These are phyloP conservation scores for Pangasius djambal DNA, from an alignment of 2,797 vertebrate species.

Conservation along the genomic window DNA sequence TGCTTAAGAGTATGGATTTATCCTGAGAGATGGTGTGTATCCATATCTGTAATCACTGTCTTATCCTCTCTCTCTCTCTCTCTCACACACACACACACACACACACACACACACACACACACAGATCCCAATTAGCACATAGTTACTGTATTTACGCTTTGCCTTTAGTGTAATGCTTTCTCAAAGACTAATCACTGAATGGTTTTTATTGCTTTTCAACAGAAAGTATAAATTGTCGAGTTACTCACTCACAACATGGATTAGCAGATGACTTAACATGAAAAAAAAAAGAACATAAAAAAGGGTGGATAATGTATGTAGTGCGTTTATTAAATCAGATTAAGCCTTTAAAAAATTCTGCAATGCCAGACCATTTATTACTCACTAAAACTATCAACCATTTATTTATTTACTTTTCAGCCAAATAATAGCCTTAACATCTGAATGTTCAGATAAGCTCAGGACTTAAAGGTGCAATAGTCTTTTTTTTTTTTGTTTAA, in stretches of 20 bases:
- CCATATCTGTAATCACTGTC: not conserved
- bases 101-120: conserved; percentile 4
- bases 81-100: not conserved
- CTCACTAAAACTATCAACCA: no score
- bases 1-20: conserved; percentile 11
- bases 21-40: conserved; percentile 9
- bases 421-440: not conserved
- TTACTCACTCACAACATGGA: not conserved
- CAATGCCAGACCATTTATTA: no score
- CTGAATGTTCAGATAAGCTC: not conserved
- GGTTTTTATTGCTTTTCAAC: not conserved
- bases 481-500: not conserved
- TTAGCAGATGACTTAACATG: not conserved
- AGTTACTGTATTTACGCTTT: not conserved
- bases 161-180: not conserved
- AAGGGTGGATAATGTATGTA: not conserved
- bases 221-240: not conserved
- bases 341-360: no score
- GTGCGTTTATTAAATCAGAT: not conserved
- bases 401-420: no score
- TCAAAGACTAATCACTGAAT: not conserved
- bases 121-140: not conserved
- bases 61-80: not conserved
- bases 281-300: not conserved
- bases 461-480: no score